A percentile compares a stretch with the other conserved stretches of the same genome.
phyloP scores from a whole-genome alignment of 1,140 invertebrate genomes.

The Lordiphosa clarofinis region DNA sequence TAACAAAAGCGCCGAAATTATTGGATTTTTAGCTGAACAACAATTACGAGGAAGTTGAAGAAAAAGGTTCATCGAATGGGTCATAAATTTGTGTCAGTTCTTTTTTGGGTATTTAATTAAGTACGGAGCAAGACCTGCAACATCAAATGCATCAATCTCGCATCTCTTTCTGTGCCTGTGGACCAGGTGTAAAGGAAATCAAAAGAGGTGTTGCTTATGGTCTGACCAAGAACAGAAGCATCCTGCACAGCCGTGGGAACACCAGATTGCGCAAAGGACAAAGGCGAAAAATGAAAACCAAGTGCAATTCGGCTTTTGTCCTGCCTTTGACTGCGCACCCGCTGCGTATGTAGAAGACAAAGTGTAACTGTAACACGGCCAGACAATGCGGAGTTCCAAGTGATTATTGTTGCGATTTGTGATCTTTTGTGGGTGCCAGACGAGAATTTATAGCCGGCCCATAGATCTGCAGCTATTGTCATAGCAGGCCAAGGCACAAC shows the following conservation, averaged over 20 bases:
- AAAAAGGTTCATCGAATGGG: constrained; percentile 27
- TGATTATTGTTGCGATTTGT: constrained; percentile 56
- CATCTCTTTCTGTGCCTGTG: constrained; percentile 19
- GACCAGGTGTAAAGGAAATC: constrained; percentile 57
- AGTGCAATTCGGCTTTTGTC: constrained; percentile 69
- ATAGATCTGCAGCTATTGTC: constrained; percentile 22
- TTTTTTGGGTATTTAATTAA: constrained; percentile 45
- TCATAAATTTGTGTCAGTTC: constrained; percentile 67
- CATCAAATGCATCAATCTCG: constrained; percentile 27
- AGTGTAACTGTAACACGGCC: constrained; percentile 57
- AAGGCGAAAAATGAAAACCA: constrained; percentile 37
- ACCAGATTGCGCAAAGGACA: constrained; percentile 70
- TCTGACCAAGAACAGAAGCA: constrained; percentile 31
- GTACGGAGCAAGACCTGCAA: constrained; percentile 48
- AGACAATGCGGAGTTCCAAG: constrained; percentile 25
- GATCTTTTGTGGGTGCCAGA: constrained; percentile 42
- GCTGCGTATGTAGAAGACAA: constrained; percentile 57
- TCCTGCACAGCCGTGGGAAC: constrained; percentile 51
- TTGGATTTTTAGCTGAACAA: constrained; percentile 49
- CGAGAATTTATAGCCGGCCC: constrained; percentile 53
- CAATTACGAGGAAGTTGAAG: constrained; percentile 67
- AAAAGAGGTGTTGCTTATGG: constrained; percentile 48
- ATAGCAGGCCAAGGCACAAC: no score
- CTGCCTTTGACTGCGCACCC: constrained; percentile 40
- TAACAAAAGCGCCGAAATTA: constrained; percentile 40